Evolutionary conservation across 2,113 vertebrate species (phyloP), one percentile per base, ranked within the genome.

Genomic region (Upupa epops): DNA sequence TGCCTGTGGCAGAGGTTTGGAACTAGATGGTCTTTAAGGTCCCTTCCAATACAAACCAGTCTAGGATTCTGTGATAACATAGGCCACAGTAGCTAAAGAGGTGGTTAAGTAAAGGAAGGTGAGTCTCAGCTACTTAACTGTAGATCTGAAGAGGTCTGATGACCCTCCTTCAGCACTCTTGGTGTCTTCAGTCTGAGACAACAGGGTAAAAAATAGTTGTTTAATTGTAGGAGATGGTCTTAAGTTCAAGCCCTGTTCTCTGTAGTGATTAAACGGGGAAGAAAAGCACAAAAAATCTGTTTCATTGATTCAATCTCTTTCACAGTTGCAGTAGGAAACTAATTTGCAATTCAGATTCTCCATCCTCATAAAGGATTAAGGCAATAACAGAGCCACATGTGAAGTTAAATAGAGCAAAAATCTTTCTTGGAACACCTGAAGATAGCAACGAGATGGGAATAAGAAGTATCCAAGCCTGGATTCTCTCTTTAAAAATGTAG

Each of bases 291-390:
- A 54, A n/a, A 60, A 14, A 5, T 22, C 11, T 11, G 24, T 29
- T 56, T 29, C 37, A 28, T 37, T 55, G 10, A 37, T 34, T 70
- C 29, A n/a, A 4, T 51, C 21, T 55, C 7, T 82, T 61, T 65
- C 31, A 26, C 3, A 28, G 5, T 46, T 52, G 20, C 29, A 4
- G 26, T 16, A 21, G 18, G 60, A 70, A 32, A 29, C 15, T 13
- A 10, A 36, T 29, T 22, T 14, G 13, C 16, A 13, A 8, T 28
- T 25, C 25, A 20, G 8, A 14, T 58, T 21, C 36, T 54, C 42
- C 17, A 0, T 45, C 48, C 40, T n/a, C 6, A 1, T 15, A 16
- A 51, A 18, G 2, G 26, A 32, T 12, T 13, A 25, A 56, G 40
- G 61, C 31, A 31, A 37, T 6, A 34, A 16, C 16, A 21, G 28